These are phyloP conservation scores for Neuroscelio doddi DNA, from an alignment of 2,888 invertebrate species.

Conservation along the genomic window DNA sequence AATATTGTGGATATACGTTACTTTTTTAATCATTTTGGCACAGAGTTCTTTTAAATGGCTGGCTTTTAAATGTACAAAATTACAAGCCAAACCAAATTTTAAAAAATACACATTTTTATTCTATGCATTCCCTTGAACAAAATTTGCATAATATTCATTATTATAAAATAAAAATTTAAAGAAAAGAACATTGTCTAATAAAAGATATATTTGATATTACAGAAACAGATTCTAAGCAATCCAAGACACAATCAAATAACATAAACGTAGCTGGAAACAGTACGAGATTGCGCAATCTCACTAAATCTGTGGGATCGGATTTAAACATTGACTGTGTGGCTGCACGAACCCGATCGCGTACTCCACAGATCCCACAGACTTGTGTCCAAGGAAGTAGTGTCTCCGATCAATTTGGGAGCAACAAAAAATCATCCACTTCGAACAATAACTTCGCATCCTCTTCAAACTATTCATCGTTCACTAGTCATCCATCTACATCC, in stretches of 20 bases:
- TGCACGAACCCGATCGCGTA: conserved; percentile 68
- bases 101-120: no score
- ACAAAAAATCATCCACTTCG: conserved; percentile 56
- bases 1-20: no score
- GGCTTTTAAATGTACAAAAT: no score
- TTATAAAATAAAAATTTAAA: conserved; percentile 3
- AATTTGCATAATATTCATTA: conserved; percentile 5
- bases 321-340: conserved; percentile 69
- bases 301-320: conserved; percentile 52
- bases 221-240: conserved; percentile 67
- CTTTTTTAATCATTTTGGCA: no score
- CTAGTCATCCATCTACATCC: conserved; percentile 69
- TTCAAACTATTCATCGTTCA: conserved; percentile 54
- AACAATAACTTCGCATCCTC: conserved; percentile 56
- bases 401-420: conserved; percentile 59
- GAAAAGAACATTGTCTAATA: no score
- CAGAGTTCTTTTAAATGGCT: no score
- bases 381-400: conserved; percentile 56
- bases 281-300: conserved; percentile 57
- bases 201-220: conserved; percentile 24
- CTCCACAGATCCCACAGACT: conserved; percentile 62
- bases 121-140: no score
- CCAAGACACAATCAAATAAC: conserved; percentile 61
- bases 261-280: conserved; percentile 56
- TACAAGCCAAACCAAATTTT: no score